phyloP scores from a whole-genome alignment of 2,113 vertebrate species.

The Forbesichthys agassizii region DNA sequence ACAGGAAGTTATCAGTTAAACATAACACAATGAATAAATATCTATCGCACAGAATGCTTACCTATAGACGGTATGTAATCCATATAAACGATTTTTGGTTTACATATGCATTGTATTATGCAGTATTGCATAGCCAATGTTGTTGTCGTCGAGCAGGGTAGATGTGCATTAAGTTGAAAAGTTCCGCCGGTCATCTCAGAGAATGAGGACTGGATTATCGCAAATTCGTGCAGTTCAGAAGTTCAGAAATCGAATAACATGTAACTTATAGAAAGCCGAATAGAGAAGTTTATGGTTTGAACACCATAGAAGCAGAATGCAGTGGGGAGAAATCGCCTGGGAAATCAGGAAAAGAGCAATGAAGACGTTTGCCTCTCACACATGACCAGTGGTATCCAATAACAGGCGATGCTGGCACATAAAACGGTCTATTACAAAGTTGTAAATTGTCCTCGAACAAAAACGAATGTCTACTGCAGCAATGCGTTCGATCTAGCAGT shows the following conservation, averaged over 20 bases:
- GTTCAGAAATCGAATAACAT: slow-evolving; percentile 41
- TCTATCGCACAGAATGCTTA: slow-evolving; percentile 53
- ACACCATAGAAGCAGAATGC: slow-evolving; percentile 89
- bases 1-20: slow-evolving; percentile 63
- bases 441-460: slow-evolving; percentile 99
- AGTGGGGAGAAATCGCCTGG: slow-evolving; percentile 87
- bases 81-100: slow-evolving; percentile 53
- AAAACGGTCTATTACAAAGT: slow-evolving; percentile 98
- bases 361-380: slow-evolving; percentile 94
- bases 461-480: slow-evolving; percentile 96
- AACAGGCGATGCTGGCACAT: slow-evolving; percentile 94
- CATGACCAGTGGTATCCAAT: slow-evolving; percentile 99
- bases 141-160: slow-evolving; percentile 21
- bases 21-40: background rate
- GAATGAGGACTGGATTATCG: slow-evolving; percentile 14
- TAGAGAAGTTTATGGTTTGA: slow-evolving; percentile 83
- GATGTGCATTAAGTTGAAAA: slow-evolving; percentile 40
- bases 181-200: slow-evolving; percentile 44
- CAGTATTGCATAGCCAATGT: slow-evolving; percentile 19
- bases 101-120: slow-evolving; percentile 18
- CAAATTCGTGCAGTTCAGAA: slow-evolving; percentile 36
- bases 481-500: slow-evolving; percentile 90
- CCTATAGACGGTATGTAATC: slow-evolving; percentile 66
- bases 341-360: slow-evolving; percentile 95
- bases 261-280: slow-evolving; percentile 78